A percentile compares a stretch with the other conserved stretches of the same genome.
Conservation (phyloP, 2,888 invertebrate species). For the Euzophera pinguis region DNA sequence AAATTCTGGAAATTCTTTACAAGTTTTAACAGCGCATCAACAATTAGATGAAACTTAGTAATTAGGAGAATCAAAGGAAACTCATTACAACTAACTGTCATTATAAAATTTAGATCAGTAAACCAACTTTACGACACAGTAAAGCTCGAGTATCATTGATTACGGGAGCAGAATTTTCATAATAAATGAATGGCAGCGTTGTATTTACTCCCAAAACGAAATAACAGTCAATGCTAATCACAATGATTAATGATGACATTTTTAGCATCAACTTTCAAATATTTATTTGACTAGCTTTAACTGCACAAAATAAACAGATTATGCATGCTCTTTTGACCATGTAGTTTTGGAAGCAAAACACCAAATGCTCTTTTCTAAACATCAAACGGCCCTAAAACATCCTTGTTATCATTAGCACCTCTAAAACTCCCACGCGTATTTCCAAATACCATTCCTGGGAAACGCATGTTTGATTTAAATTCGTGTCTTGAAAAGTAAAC, state of each 20-base stretch:
- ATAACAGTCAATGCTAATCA: too few relatives aligned
- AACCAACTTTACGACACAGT: slow-evolving; percentile 17
- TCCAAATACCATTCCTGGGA: slow-evolving; percentile 59
- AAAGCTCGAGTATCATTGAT: slow-evolving; percentile 17
- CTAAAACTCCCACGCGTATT: slow-evolving; percentile 58
- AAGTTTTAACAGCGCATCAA: too few relatives aligned
- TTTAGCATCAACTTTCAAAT: too few relatives aligned
- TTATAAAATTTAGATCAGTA: slow-evolving; percentile 13
- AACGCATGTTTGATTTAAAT: slow-evolving; percentile 48
- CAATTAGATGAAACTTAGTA: too few relatives aligned
- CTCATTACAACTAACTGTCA: neutral
- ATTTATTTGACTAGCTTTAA: too few relatives aligned
- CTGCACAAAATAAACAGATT: too few relatives aligned
- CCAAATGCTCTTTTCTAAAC: neutral
- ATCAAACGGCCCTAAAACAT: slow-evolving; percentile 18
- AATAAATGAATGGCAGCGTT: too few relatives aligned
- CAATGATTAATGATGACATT: too few relatives aligned
- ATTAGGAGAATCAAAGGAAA: too few relatives aligned
- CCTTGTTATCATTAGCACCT: slow-evolving; percentile 73
- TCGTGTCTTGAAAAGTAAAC: slow-evolving; percentile 24
- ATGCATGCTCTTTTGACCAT: too few relatives aligned
- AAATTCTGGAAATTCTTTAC: too few relatives aligned
- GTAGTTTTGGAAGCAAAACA: neutral
- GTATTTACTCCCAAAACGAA: too few relatives aligned
- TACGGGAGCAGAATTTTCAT: slow-evolving; percentile 16